Evolutionary conservation across 2,797 vertebrate genomes (phyloP).

Genomic region (Periparus ater): DNA sequence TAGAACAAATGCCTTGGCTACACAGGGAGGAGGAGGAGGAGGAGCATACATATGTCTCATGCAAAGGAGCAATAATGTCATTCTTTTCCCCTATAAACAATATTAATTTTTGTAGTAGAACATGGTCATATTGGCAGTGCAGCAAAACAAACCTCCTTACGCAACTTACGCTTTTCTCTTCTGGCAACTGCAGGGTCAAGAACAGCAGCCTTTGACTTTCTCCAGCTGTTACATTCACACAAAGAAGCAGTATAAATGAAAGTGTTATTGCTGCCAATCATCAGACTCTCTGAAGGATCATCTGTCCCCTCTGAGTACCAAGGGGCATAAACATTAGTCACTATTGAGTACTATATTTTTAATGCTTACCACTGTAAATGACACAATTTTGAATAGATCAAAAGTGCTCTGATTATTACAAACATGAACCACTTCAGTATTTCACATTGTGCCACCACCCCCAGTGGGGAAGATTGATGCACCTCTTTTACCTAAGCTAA

Average conservation of each 20-base stretch:
- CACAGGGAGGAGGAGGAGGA: neutral
- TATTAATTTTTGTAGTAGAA: neutral
- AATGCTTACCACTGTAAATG: neutral
- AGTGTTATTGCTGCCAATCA: neutral
- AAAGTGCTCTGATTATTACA: neutral
- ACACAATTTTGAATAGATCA: neutral
- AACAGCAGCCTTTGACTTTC: conserved; percentile 1
- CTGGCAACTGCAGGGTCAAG: neutral
- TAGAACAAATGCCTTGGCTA: neutral
- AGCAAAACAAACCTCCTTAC: conserved; percentile 9
- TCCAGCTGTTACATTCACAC: conserved; percentile 22
- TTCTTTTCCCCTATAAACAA: neutral
- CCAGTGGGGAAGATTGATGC: neutral
- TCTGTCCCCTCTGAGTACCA: conserved; percentile 17
- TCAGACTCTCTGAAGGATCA: conserved; percentile 33
- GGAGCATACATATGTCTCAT: neutral
- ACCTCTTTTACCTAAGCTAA: neutral
- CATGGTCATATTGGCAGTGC: neutral
- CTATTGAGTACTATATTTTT: conserved; percentile 46
- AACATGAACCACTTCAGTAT: neutral
- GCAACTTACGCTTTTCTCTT: neutral
- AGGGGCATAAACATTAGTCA: neutral
- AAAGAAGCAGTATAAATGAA: conserved; percentile 44
- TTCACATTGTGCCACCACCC: neutral
- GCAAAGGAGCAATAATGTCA: neutral